Evolutionary conservation across 2,113 vertebrate genomes (phyloP).

Genomic region (Cheirogaleus medius): DNA sequence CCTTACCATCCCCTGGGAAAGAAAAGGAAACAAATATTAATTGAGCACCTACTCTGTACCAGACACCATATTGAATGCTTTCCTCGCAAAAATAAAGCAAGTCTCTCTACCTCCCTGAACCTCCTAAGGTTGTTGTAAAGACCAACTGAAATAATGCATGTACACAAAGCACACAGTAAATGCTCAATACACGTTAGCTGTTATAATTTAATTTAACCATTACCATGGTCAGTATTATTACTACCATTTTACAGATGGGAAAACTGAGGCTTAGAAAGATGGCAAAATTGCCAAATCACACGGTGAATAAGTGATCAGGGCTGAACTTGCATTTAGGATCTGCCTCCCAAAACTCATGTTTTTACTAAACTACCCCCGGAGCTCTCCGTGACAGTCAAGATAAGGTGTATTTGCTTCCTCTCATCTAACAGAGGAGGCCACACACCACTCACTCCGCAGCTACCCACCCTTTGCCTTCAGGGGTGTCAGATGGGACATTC

Average conservation of each 20-base stretch:
- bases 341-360: background rate
- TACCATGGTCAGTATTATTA: background rate
- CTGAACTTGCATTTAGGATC: background rate
- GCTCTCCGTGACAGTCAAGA: background rate
- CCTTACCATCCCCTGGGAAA: background rate
- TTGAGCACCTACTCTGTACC: background rate
- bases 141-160: background rate
- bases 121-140: background rate
- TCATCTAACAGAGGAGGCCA: background rate
- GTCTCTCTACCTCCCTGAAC: background rate
- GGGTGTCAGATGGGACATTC: background rate
- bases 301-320: background rate
- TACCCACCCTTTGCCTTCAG: background rate
- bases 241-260: background rate
- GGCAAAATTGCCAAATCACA: background rate
- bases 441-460: accelerated
- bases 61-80: background rate
- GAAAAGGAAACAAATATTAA: background rate
- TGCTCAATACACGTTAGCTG: background rate
- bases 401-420: background rate
- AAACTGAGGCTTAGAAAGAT: background rate
- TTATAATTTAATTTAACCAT: background rate
- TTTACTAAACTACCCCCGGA: background rate
- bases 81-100: background rate
- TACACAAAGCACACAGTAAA: background rate